phyloP scores from a whole-genome alignment of 1,140 invertebrate species.

The Trichonephila clavata region DNA sequence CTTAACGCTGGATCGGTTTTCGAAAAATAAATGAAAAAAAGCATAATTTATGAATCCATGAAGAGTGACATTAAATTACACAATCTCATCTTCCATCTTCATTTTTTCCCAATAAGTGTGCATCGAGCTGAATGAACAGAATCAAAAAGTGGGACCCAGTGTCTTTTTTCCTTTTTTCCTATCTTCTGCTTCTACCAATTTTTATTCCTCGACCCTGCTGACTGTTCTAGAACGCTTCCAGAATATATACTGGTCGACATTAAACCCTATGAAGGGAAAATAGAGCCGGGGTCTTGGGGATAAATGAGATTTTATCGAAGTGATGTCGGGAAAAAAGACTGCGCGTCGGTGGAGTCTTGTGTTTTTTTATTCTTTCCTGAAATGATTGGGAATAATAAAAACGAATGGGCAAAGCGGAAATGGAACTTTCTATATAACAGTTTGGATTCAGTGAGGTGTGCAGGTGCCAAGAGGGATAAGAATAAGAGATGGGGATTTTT shows the following conservation, averaged over 20 bases:
- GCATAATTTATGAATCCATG: not conserved
- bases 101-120: not conserved
- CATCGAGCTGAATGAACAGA: conserved; percentile 28
- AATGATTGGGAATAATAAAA: conserved; percentile 76
- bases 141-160: conserved; percentile 9
- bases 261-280: conserved; percentile 70
- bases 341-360: conserved; percentile 6
- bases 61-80: not conserved
- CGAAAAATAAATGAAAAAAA: too few relatives aligned
- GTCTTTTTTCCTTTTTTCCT: not conserved
- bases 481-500: conserved; percentile 53
- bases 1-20: too few relatives aligned
- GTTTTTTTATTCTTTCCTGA: conserved; percentile 53
- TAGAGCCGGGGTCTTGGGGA: conserved; percentile 59
- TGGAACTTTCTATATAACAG: conserved; percentile 74
- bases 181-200: conserved; percentile 21
- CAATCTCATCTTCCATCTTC: not conserved
- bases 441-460: conserved; percentile 67
- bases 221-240: conserved; percentile 49
- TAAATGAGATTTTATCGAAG: conserved; percentile 76
- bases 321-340: conserved; percentile 53
- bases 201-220: conserved; percentile 13
- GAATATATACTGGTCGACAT: conserved; percentile 73
- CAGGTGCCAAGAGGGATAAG: conserved; percentile 65
- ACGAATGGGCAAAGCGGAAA: conserved; percentile 68